Evolutionary conservation across 2,888 invertebrate species (phyloP), one percentile per base, ranked within the genome.

Genomic region (Stenotaenia linearis): DNA sequence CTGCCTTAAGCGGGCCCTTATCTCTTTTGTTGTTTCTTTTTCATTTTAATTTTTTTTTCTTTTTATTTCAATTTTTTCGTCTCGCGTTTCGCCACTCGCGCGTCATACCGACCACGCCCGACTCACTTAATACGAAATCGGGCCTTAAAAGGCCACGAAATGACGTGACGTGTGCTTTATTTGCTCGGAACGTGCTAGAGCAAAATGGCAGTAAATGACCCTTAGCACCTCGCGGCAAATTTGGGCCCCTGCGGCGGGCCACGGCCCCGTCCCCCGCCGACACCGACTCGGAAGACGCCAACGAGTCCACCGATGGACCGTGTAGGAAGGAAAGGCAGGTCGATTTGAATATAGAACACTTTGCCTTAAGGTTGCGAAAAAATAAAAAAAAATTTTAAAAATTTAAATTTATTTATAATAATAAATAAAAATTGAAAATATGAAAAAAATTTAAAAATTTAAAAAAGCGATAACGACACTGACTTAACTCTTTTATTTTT

Each of bases 1-100:
- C 56, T 56, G 56, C 56, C 56, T 56, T 56, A 56, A 56, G 56
- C 56, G 56, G 45, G 56, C 56, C 56, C 56, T 56, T 56, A 56
- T 56, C 56, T 45, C 45, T 12, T 45, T 45, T 45, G 45, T 45
- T 12, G 4, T n/a, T 45, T 9, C 12, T 45, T 45, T 45, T 45
- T 45, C 18, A 7, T 23, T 56, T 56, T 21, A 3, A 21, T 7
- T 45, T 45, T 21, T 56, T 40, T 12, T 40, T 40, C 15, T 15
- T 40, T 15, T 40, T 15, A 40, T 40, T 40, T 12, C n/a, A n/a
- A n/a, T n/a, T 40, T 40, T 12, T 40, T 15, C 9, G 32, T 32
- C 9, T 32, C 32, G 32, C 32, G 32, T 32, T 32, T 32, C 9
- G 32, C 32, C 32, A 32, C 9, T 32, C 32, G 9, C 32, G 9